Base-by-base conservation (phyloP, 35 echinoderm and acorn worm genomes). In the Ptychodera flava region DNA sequence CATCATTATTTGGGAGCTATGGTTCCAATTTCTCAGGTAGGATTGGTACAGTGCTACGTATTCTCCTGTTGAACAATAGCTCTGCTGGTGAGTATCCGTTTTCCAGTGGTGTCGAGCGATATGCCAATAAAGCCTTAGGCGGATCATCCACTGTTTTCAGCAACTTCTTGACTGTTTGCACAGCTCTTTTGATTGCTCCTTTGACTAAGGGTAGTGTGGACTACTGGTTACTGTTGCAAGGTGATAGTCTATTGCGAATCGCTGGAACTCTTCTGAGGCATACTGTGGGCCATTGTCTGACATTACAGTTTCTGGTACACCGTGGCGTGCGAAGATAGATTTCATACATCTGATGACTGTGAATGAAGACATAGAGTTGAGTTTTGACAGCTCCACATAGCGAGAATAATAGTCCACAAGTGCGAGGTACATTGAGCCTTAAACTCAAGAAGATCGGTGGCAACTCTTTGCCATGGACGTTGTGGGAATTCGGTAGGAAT, bases 121-220 rank as follows among this genome's bases (percentile, higher is more conserved):
- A n/a, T n/a, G n/a, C n/a, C n/a, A n/a, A n/a, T n/a, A n/a, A n/a
- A n/a, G n/a, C n/a, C n/a, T n/a, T n/a, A n/a, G n/a, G n/a, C n/a
- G n/a, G n/a, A n/a, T n/a, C n/a, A n/a, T n/a, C n/a, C n/a, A n/a
- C n/a, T n/a, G n/a, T n/a, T 34, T 93, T 93, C n/a, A 93, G 33
- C 16, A 93, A 15, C 0, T 12, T 35, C 36, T 93, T 88, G 1
- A 93, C 76, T 29, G 85, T 90, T 87, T 86, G 83, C 16, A 90
- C 85, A 53, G 88, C 32, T 16, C 85, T 78, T 87, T 90, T 85
- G 38, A 80, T 80, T 14, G 79, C 29, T 34, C 94, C 88, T 97
- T 97, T 0, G 88, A 90, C n/a, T 93, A 80, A 2, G 94, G 76
- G 78, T 91, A 89, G 32, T 85, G 15, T 33, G 2, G 14, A 75